Conservation (phyloP, 2,113 vertebrate species). For the Coryphaenoides rupestris region DNA sequence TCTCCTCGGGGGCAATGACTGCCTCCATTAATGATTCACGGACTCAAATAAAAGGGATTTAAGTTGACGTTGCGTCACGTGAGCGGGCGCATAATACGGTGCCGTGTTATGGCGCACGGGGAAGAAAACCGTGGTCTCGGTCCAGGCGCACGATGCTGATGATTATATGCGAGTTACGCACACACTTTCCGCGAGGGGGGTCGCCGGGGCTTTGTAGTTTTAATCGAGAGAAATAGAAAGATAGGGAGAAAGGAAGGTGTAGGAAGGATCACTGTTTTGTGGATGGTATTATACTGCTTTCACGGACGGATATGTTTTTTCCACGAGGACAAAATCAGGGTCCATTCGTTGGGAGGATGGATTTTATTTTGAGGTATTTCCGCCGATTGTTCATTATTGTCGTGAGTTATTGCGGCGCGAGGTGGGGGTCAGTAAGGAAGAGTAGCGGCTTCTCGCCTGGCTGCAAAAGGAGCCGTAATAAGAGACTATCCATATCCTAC, state of each 20-base stretch:
- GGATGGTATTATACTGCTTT: slow-evolving; percentile 63
- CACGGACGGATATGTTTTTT: slow-evolving; percentile 78
- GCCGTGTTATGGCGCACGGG: slow-evolving; percentile 90
- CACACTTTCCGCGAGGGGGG: slow-evolving; percentile 84
- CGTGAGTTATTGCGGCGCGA: slow-evolving; percentile 87
- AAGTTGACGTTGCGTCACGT: slow-evolving; percentile 97
- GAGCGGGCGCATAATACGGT: slow-evolving; percentile 89
- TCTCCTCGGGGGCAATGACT: slow-evolving; percentile 73
- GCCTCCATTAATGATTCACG: slow-evolving; percentile 89
- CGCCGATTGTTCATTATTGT: slow-evolving; percentile 95
- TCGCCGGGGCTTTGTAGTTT: slow-evolving; percentile 77
- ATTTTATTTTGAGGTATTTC: slow-evolving; percentile 99
- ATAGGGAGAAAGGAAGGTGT: slow-evolving; percentile 29
- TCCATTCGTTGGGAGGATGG: slow-evolving; percentile 82
- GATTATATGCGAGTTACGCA: slow-evolving; percentile 82
- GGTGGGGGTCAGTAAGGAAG: slow-evolving; percentile 86
- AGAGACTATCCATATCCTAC: slow-evolving; percentile 18
- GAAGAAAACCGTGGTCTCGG: slow-evolving; percentile 74
- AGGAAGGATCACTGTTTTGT: slow-evolving; percentile 47
- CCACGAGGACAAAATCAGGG: slow-evolving; percentile 62
- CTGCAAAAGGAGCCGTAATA: slow-evolving; percentile 31
- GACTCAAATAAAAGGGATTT: slow-evolving; percentile 96
- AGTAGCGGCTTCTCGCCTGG: slow-evolving; percentile 33
- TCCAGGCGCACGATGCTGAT: slow-evolving; percentile 86
- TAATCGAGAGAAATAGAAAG: slow-evolving; percentile 30